These are phyloP conservation scores for Ericerus pela DNA, from an alignment of 1,140 invertebrate genomes.

Conservation along the genomic window DNA sequence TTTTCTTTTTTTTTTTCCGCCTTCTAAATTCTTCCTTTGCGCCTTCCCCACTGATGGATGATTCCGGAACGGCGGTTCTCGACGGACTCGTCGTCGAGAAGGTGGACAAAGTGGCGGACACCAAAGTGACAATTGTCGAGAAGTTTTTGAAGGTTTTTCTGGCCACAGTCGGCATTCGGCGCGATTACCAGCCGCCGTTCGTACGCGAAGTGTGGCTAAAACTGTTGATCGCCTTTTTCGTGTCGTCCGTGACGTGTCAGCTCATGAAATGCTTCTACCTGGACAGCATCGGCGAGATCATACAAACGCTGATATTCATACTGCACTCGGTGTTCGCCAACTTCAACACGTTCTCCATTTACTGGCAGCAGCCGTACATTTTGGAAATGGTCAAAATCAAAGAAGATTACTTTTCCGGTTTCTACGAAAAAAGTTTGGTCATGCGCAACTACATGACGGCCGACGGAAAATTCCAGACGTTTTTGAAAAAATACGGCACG, in stretches of 20 bases:
- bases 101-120: not conserved
- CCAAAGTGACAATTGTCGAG: not conserved
- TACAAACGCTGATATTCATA: not conserved
- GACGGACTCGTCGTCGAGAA: not conserved
- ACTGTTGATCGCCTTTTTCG: not conserved
- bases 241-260: not conserved
- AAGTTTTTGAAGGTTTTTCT: not conserved
- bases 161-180: not conserved
- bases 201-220: not conserved
- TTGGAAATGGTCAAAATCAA: conserved; percentile 2
- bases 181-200: not conserved
- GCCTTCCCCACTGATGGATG: no score
- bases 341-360: not conserved
- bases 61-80: not conserved
- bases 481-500: not conserved
- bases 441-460: conserved; percentile 4
- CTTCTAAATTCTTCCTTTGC: no score
- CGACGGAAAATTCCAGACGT: not conserved
- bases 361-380: not conserved
- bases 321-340: not conserved
- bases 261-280: not conserved
- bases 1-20: no score
- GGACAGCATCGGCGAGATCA: not conserved
- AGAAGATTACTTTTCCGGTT: not conserved
- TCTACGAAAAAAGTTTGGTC: conserved; percentile 4